Conservation (phyloP, 2,888 invertebrate species). For the Blastobasis lacticolella region DNA sequence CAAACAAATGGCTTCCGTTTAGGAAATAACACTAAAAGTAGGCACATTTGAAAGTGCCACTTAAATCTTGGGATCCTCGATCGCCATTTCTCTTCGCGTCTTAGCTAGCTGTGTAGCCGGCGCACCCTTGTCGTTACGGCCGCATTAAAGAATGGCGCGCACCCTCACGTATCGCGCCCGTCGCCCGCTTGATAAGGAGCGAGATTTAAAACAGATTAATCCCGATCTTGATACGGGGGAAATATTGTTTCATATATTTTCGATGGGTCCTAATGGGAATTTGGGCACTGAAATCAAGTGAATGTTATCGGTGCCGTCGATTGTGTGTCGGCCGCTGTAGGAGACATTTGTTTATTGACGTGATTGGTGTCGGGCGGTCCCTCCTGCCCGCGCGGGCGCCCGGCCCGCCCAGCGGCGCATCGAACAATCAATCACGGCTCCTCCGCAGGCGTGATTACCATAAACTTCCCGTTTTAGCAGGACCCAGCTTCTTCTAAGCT, state of each 20-base stretch:
- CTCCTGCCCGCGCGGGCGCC: constrained; percentile 18
- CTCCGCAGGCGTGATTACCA: constrained; percentile 66
- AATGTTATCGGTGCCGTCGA: no score
- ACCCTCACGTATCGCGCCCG: constrained; percentile 21
- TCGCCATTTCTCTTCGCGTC: constrained; percentile 66
- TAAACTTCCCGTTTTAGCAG: constrained; percentile 69
- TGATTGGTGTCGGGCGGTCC: background rate
- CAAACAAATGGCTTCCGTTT: constrained; percentile 70
- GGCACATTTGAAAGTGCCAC: constrained; percentile 71
- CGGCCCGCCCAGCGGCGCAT: constrained; percentile 31
- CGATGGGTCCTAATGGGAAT: no score
- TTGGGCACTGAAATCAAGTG: no score
- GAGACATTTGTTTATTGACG: no score
- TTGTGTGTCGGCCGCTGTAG: no score
- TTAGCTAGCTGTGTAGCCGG: constrained; percentile 42
- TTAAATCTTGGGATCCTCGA: constrained; percentile 70
- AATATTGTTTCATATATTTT: no score
- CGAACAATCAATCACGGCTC: constrained; percentile 69
- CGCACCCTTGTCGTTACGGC: constrained; percentile 48
- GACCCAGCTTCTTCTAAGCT: constrained; percentile 64
- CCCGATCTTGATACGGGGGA: background rate
- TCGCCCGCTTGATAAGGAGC: constrained; percentile 7
- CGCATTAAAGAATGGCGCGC: constrained; percentile 43
- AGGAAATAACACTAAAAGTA: constrained; percentile 73
- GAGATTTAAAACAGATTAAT: constrained; percentile 8